These are phyloP conservation scores for Boloria selene DNA, from an alignment of 2,888 invertebrate species.

Conservation along the genomic window DNA sequence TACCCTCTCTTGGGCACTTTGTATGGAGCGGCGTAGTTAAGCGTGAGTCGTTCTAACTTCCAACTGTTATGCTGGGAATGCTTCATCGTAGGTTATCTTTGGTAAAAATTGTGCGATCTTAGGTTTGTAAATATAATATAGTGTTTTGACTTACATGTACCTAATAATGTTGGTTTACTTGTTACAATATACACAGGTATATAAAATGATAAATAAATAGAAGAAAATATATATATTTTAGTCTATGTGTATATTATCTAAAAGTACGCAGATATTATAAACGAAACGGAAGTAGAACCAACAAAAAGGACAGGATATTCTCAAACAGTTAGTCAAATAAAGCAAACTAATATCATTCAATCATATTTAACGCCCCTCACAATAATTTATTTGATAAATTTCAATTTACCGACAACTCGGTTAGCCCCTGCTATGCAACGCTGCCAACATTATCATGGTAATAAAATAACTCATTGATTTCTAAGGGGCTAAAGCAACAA, in stretches of 20 bases:
- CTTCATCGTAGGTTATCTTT: neutral
- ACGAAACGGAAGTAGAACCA: constrained; percentile 10
- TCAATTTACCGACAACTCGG: constrained; percentile 73
- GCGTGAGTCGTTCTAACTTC: constrained; percentile 5
- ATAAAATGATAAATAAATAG: too few relatives aligned
- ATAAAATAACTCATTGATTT: constrained; percentile 57
- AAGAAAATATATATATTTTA: too few relatives aligned
- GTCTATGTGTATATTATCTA: too few relatives aligned
- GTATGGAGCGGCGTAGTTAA: neutral
- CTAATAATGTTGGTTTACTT: too few relatives aligned
- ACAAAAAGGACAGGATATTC: constrained; percentile 22
- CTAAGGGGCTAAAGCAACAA: constrained; percentile 39
- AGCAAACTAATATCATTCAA: constrained; percentile 39
- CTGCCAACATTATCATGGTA: constrained; percentile 69
- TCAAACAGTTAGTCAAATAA: constrained; percentile 23
- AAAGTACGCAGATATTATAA: neutral
- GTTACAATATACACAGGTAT: too few relatives aligned
- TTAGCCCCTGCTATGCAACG: constrained; percentile 60
- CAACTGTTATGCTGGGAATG: constrained; percentile 1
- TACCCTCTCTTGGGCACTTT: constrained; percentile 20
- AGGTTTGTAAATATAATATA: neutral
- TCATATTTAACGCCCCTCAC: constrained; percentile 44
- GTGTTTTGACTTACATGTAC: too few relatives aligned
- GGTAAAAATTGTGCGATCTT: neutral
- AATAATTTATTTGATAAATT: constrained; percentile 80